Evolutionary conservation across 2,797 vertebrate species (phyloP).

Genomic region (Channa striata): DNA sequence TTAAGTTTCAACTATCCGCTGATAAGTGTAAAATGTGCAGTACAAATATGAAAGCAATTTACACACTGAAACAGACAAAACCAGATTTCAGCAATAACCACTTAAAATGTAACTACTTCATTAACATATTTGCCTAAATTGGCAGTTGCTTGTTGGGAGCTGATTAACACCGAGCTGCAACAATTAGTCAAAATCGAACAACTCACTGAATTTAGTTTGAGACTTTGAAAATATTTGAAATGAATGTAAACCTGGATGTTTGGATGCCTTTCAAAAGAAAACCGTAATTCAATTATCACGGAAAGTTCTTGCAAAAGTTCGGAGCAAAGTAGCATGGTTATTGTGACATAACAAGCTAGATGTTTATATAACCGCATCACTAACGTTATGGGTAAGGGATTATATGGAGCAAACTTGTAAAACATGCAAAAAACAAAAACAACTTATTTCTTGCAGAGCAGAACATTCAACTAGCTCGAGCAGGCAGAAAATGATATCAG

Average conservation of each 20-base stretch:
- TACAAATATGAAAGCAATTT: too few relatives aligned
- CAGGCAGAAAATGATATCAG: slow-evolving; percentile 6
- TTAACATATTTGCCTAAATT: background rate
- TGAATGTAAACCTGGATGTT: background rate
- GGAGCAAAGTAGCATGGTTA: slow-evolving; percentile 33
- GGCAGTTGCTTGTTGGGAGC: background rate
- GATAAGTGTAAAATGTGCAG: too few relatives aligned
- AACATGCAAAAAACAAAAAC: background rate
- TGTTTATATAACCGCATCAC: slow-evolving; percentile 43
- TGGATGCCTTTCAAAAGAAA: background rate
- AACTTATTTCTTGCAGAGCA: background rate
- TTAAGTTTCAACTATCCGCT: too few relatives aligned
- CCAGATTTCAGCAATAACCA: too few relatives aligned
- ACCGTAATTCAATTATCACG: background rate
- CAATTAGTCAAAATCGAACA: too few relatives aligned
- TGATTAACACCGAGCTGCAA: too few relatives aligned
- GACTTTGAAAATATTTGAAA: background rate
- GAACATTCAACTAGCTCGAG: background rate
- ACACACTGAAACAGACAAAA: too few relatives aligned
- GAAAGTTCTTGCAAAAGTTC: slow-evolving; percentile 64
- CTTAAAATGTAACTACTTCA: too few relatives aligned
- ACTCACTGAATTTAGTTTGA: background rate
- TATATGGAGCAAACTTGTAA: slow-evolving; percentile 3
- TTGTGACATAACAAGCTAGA: slow-evolving; percentile 38
- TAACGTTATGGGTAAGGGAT: background rate